These are phyloP conservation scores for Chaetodon auriga DNA, from an alignment of 2,113 vertebrate species.

Conservation along the genomic window DNA sequence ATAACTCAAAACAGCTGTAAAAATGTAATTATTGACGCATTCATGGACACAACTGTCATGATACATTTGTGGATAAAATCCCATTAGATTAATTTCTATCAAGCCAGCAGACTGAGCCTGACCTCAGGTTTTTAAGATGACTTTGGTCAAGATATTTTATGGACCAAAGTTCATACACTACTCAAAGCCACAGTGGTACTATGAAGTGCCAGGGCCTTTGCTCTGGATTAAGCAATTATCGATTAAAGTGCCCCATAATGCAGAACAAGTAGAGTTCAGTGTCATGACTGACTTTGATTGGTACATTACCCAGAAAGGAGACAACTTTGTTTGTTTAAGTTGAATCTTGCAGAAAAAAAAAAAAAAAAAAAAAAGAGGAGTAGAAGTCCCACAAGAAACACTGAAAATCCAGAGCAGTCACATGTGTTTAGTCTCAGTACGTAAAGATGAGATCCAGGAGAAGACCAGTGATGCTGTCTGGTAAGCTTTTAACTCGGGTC, in stretches of 20 bases:
- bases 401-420: neutral
- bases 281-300: neutral
- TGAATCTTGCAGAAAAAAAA: neutral
- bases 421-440: neutral
- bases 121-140: conserved; percentile 42
- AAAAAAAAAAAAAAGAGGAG: neutral
- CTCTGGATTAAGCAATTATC: conserved; percentile 53
- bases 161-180: conserved; percentile 70
- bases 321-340: neutral
- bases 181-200: conserved; percentile 73
- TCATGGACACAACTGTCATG: neutral
- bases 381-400: neutral
- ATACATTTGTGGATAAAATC: neutral
- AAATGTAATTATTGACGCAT: neutral
- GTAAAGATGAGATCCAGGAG: neutral
- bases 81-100: conserved; percentile 26
- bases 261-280: conserved; percentile 7
- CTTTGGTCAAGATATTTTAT: conserved; percentile 16
- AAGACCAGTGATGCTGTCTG: neutral
- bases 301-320: conserved; percentile 17
- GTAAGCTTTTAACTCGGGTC: neutral
- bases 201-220: conserved; percentile 42
- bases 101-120: conserved; percentile 21
- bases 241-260: neutral
- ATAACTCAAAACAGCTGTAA: neutral